These are phyloP conservation scores for Stenopsyche tienmushanensis DNA, from an alignment of 1,140 invertebrate genomes.

Conservation along the genomic window DNA sequence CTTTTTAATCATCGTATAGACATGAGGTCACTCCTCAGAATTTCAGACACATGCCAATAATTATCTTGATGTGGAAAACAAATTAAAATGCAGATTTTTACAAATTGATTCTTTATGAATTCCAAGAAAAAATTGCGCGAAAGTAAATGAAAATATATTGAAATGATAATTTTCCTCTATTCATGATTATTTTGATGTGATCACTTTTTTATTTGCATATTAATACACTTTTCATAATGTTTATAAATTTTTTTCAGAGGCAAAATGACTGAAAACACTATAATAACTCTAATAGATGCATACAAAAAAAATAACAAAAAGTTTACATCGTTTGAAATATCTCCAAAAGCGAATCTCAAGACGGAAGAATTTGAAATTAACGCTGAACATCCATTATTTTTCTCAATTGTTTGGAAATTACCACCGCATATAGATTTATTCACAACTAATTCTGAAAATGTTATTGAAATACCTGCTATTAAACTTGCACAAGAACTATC, in stretches of 20 bases:
- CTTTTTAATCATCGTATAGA: no score
- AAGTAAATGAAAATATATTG: no score
- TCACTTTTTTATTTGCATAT: not conserved
- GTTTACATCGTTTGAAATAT: conserved; percentile 19
- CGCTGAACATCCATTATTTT: conserved; percentile 8
- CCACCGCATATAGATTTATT: not conserved
- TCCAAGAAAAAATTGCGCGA: no score
- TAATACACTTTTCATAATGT: not conserved
- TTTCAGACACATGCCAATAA: no score
- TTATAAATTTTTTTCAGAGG: no score
- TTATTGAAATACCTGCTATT: conserved; percentile 1
- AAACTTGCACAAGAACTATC: not conserved
- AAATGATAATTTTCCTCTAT: not conserved
- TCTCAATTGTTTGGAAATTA: conserved; percentile 17
- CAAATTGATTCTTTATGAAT: no score
- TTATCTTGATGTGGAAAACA: no score
- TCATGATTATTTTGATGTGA: no score
- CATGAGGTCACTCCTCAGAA: no score
- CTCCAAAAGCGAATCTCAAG: not conserved
- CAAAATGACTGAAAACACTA: conserved; percentile 17
- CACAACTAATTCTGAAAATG: not conserved
- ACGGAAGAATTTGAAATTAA: not conserved
- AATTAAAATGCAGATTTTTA: no score
- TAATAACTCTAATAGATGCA: conserved; percentile 20
- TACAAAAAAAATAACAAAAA: no score